Percentiles rank a stretch among this genome's conserved stretches.
phyloP scores from a whole-genome alignment of 1,140 invertebrate species.

The Pseudomyrmex dendroicus region DNA sequence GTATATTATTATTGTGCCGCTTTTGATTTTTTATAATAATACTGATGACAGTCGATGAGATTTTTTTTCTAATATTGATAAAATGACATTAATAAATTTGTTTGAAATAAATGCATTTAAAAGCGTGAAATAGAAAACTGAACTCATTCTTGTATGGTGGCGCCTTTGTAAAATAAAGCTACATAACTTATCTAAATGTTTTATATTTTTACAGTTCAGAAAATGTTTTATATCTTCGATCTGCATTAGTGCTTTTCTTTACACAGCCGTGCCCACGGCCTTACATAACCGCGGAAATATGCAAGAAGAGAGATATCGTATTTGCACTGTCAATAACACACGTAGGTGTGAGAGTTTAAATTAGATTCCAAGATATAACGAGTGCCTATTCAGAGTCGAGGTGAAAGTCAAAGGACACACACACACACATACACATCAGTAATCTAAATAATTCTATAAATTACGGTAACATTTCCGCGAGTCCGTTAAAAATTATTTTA shows the following conservation, averaged over 20 bases:
- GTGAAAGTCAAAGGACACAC: constrained; percentile 13
- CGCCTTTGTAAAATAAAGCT: constrained; percentile 63
- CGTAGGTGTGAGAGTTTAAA: constrained; percentile 17
- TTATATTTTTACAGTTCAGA: constrained; percentile 16
- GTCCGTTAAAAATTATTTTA: background rate
- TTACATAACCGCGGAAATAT: constrained; percentile 34
- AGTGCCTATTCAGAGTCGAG: background rate
- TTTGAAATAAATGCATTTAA: background rate
- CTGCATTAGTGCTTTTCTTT: constrained; percentile 30
- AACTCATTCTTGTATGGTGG: constrained; percentile 61
- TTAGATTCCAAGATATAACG: constrained; percentile 7
- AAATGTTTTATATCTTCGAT: constrained; percentile 43
- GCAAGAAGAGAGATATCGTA: constrained; percentile 41
- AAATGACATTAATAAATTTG: background rate
- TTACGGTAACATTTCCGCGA: background rate
- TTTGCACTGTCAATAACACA: constrained; percentile 43
- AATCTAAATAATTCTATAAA: constrained; percentile 13
- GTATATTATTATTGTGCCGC: too few relatives aligned
- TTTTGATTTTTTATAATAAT: too few relatives aligned
- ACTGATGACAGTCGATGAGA: too few relatives aligned
- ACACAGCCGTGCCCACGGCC: constrained; percentile 47
- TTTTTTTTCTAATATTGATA: background rate
- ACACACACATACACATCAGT: background rate
- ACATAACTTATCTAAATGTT: constrained; percentile 13
- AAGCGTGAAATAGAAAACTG: background rate